These are phyloP conservation scores for Bombus waltoni DNA, from an alignment of 1,140 invertebrate species.

Conservation along the genomic window DNA sequence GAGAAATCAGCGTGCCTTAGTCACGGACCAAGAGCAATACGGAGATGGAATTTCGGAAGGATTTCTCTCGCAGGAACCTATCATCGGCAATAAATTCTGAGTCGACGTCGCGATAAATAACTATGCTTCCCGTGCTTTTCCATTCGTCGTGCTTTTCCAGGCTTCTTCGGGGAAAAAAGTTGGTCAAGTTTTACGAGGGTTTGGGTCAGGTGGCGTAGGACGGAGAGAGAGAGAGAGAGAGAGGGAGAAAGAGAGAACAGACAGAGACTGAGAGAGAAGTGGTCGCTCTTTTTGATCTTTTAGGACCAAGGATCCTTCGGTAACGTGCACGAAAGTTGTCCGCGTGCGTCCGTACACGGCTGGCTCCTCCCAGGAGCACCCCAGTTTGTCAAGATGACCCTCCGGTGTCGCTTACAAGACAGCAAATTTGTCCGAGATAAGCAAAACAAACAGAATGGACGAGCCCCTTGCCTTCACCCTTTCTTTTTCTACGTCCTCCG, in stretches of 20 bases:
- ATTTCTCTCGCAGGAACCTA: slow-evolving; percentile 46
- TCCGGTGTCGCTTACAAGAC: slow-evolving; percentile 81
- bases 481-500: no score
- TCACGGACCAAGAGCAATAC: not conserved
- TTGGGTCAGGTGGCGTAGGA: not conserved
- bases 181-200: slow-evolving; percentile 52
- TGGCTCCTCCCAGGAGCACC: slow-evolving; percentile 66
- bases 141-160: not conserved
- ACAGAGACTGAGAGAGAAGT: slow-evolving; percentile 31
- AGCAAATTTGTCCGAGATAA: slow-evolving; percentile 82
- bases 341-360: slow-evolving; percentile 58
- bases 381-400: slow-evolving; percentile 78
- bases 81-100: slow-evolving; percentile 58
- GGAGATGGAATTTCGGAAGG: not conserved
- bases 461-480: not conserved
- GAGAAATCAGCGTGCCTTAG: not conserved
- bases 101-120: slow-evolving; percentile 56
- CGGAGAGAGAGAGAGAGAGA: not conserved
- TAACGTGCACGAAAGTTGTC: slow-evolving; percentile 42
- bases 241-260: not conserved
- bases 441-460: slow-evolving; percentile 78
- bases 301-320: slow-evolving; percentile 46
- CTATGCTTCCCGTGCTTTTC: slow-evolving; percentile 1
- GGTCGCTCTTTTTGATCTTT: slow-evolving; percentile 34
- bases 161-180: slow-evolving; percentile 22